Evolutionary conservation across 2,888 invertebrate species (phyloP).

Genomic region (Pollenia labialis): DNA sequence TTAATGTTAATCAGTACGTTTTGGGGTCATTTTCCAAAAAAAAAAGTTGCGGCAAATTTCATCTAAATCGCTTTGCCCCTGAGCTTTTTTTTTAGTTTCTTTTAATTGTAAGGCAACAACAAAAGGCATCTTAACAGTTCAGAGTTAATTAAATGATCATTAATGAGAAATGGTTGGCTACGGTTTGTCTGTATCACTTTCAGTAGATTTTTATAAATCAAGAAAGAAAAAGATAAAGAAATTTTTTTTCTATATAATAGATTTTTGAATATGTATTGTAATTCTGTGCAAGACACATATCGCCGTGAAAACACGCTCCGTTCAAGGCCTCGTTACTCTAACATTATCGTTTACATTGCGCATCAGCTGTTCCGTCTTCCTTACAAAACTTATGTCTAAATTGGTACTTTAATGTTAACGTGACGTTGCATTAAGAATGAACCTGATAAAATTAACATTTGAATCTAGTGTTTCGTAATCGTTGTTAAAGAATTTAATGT

Average conservation of each 20-base stretch:
- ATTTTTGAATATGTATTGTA: too few species aligned
- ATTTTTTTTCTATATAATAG: background rate
- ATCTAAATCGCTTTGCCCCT: slow-evolving; percentile 2
- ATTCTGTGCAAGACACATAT: too few species aligned
- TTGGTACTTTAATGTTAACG: too few species aligned
- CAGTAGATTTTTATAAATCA: background rate
- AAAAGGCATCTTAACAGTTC: background rate
- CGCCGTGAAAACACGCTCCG: too few species aligned
- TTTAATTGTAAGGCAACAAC: background rate
- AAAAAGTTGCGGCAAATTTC: slow-evolving; percentile 48
- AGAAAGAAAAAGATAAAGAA: background rate
- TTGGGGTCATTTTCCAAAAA: slow-evolving; percentile 35
- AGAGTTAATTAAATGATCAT: slow-evolving; percentile 29
- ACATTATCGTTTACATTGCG: too few species aligned
- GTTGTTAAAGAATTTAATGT: too few species aligned
- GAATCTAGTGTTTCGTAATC: too few species aligned
- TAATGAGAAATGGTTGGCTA: background rate
- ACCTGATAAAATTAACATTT: too few species aligned
- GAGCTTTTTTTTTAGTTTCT: slow-evolving; percentile 8
- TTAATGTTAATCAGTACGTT: slow-evolving; percentile 40
- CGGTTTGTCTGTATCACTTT: background rate
- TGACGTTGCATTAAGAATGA: too few species aligned
- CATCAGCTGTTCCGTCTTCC: too few species aligned
- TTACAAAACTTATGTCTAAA: too few species aligned
- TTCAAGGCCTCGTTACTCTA: too few species aligned